Conservation (phyloP, 2,113 vertebrate species). For the Semnornis frantzii region DNA sequence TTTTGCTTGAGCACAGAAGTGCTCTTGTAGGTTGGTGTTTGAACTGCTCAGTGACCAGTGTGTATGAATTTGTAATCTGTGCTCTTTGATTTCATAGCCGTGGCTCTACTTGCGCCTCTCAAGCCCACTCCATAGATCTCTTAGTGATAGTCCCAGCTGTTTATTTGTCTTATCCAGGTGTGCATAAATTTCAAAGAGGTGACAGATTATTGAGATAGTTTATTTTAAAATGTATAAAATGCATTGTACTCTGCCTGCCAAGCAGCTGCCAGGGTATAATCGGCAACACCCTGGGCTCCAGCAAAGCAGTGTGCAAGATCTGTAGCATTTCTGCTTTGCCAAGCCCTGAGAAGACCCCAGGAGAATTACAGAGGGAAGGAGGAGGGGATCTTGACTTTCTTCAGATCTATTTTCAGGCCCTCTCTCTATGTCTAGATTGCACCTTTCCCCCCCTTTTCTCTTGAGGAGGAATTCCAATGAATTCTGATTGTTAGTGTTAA, state of each 20-base stretch:
- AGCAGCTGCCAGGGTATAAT: not conserved
- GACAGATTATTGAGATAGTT: not conserved
- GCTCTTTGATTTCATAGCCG: slow-evolving; percentile 28
- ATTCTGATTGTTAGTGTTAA: not conserved
- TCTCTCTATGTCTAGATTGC: not conserved
- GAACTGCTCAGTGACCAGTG: not conserved
- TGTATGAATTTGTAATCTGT: not conserved
- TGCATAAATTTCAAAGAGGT: not conserved
- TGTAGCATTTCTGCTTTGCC: slow-evolving; percentile 20
- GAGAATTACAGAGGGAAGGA: not conserved
- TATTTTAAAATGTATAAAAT: slow-evolving; percentile 11
- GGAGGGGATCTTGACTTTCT: not conserved
- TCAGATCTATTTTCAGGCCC: not conserved
- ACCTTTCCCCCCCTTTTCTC: not conserved
- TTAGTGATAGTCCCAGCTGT: not conserved
- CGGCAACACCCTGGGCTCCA: not conserved
- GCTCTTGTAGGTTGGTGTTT: slow-evolving; percentile 38
- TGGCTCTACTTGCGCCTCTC: not conserved
- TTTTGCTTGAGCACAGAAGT: slow-evolving; percentile 27
- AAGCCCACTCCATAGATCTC: not conserved
- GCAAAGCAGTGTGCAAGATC: not conserved
- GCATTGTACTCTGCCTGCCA: not conserved
- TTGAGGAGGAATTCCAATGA: not conserved
- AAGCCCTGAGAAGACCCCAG: not conserved
- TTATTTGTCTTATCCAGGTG: slow-evolving; percentile 37